Evolutionary conservation across 1,140 invertebrate genomes (phyloP).

Genomic region (Andricus grossulariae): DNA sequence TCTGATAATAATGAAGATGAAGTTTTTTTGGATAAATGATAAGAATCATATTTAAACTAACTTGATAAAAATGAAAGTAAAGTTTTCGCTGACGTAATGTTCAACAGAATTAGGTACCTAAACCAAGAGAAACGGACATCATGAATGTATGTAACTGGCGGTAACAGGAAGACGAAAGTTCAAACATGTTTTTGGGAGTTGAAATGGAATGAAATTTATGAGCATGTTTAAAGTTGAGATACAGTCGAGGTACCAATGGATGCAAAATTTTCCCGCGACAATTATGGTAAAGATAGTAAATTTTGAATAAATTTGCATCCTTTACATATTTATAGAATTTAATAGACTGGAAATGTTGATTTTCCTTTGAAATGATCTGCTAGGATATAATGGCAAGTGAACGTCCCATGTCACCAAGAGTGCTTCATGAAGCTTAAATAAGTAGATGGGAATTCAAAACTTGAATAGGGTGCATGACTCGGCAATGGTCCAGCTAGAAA

Average conservation of each 20-base stretch:
- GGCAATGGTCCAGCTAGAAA: conserved; percentile 38
- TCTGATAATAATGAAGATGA: too few relatives aligned
- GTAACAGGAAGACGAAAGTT: neutral
- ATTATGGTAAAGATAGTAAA: neutral
- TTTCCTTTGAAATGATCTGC: neutral
- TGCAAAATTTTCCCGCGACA: neutral
- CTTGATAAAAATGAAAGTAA: neutral
- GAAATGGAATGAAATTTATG: conserved; percentile 4
- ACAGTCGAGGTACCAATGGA: neutral
- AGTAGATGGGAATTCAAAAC: conserved; percentile 61
- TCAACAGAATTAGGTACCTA: neutral
- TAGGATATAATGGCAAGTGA: neutral
- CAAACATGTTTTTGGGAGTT: conserved; percentile 13
- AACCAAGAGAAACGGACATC: neutral
- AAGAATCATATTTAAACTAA: neutral
- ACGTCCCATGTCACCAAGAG: neutral
- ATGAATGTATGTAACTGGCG: conserved; percentile 15
- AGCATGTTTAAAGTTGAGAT: neutral
- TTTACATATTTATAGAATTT: too few relatives aligned
- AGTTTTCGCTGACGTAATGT: neutral
- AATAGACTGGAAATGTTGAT: too few relatives aligned
- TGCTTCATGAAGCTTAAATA: conserved; percentile 44
- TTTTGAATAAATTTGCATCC: neutral
- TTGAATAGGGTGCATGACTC: conserved; percentile 53
- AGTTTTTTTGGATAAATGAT: too few relatives aligned